phyloP scores from a whole-genome alignment of 2,888 invertebrate species.

The Loripinus fragilis region DNA sequence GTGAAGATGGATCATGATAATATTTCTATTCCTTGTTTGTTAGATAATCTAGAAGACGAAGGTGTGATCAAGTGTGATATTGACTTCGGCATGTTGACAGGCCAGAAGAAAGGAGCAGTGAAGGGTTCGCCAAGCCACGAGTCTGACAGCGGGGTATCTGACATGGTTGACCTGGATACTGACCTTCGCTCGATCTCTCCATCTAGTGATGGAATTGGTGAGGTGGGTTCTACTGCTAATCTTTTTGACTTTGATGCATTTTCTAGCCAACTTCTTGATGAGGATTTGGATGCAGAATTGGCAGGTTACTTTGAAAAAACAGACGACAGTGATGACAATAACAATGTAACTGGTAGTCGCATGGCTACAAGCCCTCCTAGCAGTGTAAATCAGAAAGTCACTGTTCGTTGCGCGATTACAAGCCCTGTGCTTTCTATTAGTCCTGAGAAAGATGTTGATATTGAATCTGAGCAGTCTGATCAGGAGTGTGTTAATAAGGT shows the following conservation, averaged over 20 bases:
- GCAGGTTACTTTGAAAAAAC: conserved; percentile 33
- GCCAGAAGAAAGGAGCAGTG: conserved; percentile 4
- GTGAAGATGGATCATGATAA: conserved; percentile 20
- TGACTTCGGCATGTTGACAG: conserved; percentile 40
- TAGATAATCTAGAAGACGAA: conserved; percentile 61
- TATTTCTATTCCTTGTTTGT: conserved; percentile 61
- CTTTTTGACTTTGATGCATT: conserved; percentile 30
- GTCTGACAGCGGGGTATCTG: conserved; percentile 75
- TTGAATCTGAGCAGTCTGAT: conserved; percentile 18
- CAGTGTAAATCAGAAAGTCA: background rate
- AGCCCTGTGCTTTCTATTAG: too few relatives aligned
- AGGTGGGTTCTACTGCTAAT: conserved; percentile 11
- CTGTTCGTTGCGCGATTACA: too few relatives aligned
- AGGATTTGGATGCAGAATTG: conserved; percentile 36
- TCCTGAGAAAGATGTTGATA: background rate
- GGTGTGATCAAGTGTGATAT: conserved; percentile 51
- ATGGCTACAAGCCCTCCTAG: too few relatives aligned
- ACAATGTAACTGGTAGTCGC: background rate
- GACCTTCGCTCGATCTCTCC: conserved; percentile 48
- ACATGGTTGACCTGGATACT: conserved; percentile 47
- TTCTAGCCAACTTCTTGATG: conserved; percentile 2
- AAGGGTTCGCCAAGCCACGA: conserved; percentile 74
- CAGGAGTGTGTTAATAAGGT: background rate
- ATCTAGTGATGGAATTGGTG: conserved; percentile 20
- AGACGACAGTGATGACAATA: background rate